These are phyloP conservation scores for Drosophila guanche DNA, from an alignment of 1,140 invertebrate genomes.

Conservation along the genomic window DNA sequence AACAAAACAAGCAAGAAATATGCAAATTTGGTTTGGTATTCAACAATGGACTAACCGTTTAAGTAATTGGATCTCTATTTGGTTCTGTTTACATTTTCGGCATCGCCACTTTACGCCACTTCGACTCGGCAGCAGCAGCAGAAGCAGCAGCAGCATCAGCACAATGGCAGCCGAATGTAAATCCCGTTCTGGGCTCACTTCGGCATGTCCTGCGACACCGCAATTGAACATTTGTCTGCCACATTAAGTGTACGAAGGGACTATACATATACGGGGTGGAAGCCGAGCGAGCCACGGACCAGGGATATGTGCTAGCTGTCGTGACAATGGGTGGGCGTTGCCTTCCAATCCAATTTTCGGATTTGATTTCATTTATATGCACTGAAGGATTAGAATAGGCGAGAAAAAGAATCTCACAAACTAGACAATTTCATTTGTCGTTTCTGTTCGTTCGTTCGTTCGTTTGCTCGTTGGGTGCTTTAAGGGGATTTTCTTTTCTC, in stretches of 20 bases:
- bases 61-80: slow-evolving; percentile 83
- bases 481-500: slow-evolving; percentile 63
- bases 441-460: too few relatives aligned
- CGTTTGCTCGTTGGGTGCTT: slow-evolving; percentile 60
- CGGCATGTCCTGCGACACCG: slow-evolving; percentile 78
- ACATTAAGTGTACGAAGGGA: slow-evolving; percentile 57
- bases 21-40: slow-evolving; percentile 72
- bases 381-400: slow-evolving; percentile 70
- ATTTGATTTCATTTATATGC: slow-evolving; percentile 77
- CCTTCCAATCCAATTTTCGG: slow-evolving; percentile 78
- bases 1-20: slow-evolving; percentile 56
- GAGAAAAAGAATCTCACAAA: slow-evolving; percentile 51
- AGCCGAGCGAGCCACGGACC: slow-evolving; percentile 15
- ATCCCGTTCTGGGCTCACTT: slow-evolving; percentile 71
- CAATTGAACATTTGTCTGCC: slow-evolving; percentile 80
- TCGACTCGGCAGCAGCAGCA: slow-evolving; percentile 16
- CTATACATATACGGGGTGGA: slow-evolving; percentile 14
- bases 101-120: slow-evolving; percentile 48
- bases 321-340: slow-evolving; percentile 74
- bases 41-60: slow-evolving; percentile 81
- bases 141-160: slow-evolving; percentile 20
- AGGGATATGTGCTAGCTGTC: slow-evolving; percentile 18
- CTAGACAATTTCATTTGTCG: slow-evolving; percentile 75
- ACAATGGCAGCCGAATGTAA: slow-evolving; percentile 57
- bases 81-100: slow-evolving; percentile 75